phyloP scores from a whole-genome alignment of 2,113 vertebrate genomes.

The Hemibagrus wyckioides region DNA sequence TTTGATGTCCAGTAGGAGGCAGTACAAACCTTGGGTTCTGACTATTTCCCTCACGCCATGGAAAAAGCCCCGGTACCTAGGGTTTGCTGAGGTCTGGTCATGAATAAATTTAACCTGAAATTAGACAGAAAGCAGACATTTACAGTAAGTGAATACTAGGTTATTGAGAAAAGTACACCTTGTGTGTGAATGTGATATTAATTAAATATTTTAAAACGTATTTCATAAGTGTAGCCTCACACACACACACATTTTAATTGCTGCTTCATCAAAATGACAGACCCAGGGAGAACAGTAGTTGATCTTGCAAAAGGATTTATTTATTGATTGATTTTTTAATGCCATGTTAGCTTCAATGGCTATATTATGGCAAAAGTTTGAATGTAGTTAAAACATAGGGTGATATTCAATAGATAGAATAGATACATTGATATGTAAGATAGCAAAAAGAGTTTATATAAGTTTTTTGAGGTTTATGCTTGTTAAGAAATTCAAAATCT shows the following conservation, averaged over 20 bases:
- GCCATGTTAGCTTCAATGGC: too few relatives aligned
- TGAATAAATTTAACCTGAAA: slow-evolving; percentile 96
- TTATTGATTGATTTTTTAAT: too few relatives aligned
- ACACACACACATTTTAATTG: neutral
- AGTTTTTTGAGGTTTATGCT: too few relatives aligned
- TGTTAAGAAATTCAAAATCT: too few relatives aligned
- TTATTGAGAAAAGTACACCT: neutral
- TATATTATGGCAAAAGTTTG: too few relatives aligned
- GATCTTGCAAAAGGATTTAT: neutral
- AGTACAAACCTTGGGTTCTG: slow-evolving; percentile 53
- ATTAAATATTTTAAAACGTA: neutral
- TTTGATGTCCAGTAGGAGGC: neutral
- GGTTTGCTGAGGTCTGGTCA: slow-evolving; percentile 89
- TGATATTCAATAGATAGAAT: too few relatives aligned
- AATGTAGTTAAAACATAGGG: too few relatives aligned
- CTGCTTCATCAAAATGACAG: neutral
- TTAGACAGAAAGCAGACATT: neutral
- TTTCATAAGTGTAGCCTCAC: neutral
- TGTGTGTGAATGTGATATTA: neutral
- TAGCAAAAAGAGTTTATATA: too few relatives aligned
- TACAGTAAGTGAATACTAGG: too few relatives aligned
- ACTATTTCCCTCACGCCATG: slow-evolving; percentile 92
- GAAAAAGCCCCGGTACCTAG: slow-evolving; percentile 93
- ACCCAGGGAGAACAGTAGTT: neutral
- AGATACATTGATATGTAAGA: too few relatives aligned